phyloP scores from a whole-genome alignment of 1,140 invertebrate genomes.

The Aphelenchoides besseyi region DNA sequence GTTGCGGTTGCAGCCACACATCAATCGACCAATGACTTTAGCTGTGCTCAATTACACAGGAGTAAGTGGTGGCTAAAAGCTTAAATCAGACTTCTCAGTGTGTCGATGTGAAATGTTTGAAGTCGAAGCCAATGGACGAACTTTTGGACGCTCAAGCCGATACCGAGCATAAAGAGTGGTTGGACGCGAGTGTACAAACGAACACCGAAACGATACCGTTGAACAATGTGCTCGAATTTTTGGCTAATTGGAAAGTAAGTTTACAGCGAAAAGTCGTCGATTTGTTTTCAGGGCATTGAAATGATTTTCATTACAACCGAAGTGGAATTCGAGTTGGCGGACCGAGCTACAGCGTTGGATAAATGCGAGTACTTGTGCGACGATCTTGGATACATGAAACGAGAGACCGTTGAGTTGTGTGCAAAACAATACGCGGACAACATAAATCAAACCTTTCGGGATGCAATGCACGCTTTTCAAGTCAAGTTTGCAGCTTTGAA shows the following conservation, averaged over 20 bases:
- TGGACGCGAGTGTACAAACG: not conserved
- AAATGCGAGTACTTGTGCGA: not conserved
- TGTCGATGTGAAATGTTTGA: not conserved
- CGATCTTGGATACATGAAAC: not conserved
- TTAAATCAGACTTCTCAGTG: not conserved
- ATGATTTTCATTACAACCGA: not conserved
- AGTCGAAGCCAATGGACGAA: not conserved
- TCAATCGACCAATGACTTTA: not conserved
- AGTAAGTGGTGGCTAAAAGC: not conserved
- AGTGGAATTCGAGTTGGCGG: not conserved
- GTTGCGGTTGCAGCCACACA: not conserved
- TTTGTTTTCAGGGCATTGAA: not conserved
- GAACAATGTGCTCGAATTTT: not conserved
- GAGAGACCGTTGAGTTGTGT: not conserved
- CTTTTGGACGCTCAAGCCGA: not conserved
- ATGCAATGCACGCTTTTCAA: not conserved
- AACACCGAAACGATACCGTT: not conserved
- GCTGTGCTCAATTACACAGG: not conserved
- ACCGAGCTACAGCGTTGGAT: not conserved
- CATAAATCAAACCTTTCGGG: not conserved
- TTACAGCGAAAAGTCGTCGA: not conserved
- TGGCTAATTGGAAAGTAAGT: not conserved
- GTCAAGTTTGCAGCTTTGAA: not conserved
- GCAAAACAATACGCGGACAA: not conserved
- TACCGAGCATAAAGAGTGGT: constrained; percentile 1